Evolutionary conservation across 2,113 vertebrate species (phyloP), one percentile per base, ranked within the genome.

Genomic region (Leptocoma aspasia): DNA sequence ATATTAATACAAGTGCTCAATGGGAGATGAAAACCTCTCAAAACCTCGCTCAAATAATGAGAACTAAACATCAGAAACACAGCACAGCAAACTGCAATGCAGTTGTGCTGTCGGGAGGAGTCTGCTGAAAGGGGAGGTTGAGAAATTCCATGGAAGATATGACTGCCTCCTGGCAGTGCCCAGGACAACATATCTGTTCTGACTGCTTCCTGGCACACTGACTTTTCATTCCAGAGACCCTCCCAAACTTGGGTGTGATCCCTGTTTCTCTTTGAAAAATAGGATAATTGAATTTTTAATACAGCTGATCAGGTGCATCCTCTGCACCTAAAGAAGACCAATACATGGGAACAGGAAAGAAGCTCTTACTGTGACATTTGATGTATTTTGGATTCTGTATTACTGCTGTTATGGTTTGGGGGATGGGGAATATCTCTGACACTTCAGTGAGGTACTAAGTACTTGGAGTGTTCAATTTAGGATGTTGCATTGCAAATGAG

Each of bases 1-100:
- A 96, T 95, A 87, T 83, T 93, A 96, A 96, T 88, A 75, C 44
- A 64, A 82, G 63, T 44, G 68, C 87, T 96, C 90, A 44, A 14
- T 23, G 28, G 85, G 90, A 95, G 93, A 89, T 31, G 44, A 91
- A 94, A 91, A 79, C 66, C 84, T 88, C 86, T 90, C 85, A 80
- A 86, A 88, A 76, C 50, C 68, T 66, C 82, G 80, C 53, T 73
- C 68, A 70, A 41, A 83, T 77, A 22, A 90, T 41, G 49, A 90
- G 66, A 90, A 93, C 75, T 91, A 94, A 71, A 82, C 35, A 42
- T 87, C 24, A 60, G 30, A 85, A 71, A 26, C 30, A 7, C 53
- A 82, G 63, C 39, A 64, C 41, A 76, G 82, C 63, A 60, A 88
- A 69, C 68, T 91, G 96, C 89, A 91, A 80, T 86, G 91, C 86